Conservation (phyloP, 1,140 invertebrate genomes). For the Listronotus oregonensis region DNA sequence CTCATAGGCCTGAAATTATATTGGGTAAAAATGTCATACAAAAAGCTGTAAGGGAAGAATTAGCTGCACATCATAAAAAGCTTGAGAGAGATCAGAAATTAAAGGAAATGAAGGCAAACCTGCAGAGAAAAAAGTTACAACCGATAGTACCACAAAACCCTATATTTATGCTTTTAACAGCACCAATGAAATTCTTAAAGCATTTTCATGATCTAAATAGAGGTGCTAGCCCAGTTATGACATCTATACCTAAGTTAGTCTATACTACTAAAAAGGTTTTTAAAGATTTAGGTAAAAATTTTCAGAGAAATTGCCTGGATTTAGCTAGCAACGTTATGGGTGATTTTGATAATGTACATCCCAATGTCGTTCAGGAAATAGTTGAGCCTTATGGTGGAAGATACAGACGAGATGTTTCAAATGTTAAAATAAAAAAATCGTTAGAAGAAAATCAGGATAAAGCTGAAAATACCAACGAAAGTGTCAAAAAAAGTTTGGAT, state of each 20-base stretch:
- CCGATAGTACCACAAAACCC: constrained; percentile 29
- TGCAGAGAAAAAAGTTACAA: constrained; percentile 3
- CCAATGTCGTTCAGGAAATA: constrained; percentile 23
- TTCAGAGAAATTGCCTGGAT: constrained; percentile 38
- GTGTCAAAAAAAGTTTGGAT: not conserved
- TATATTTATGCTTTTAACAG: constrained; percentile 33
- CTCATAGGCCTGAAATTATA: constrained; percentile 9
- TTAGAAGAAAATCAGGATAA: not conserved
- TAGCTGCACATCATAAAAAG: constrained; percentile 25
- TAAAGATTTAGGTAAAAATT: constrained; percentile 40
- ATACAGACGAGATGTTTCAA: constrained; percentile 13
- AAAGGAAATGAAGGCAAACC: constrained; percentile 16
- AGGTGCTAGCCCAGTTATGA: constrained; percentile 30
- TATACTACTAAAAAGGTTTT: constrained; percentile 38
- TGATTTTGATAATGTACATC: constrained; percentile 36
- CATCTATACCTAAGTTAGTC: constrained; percentile 37
- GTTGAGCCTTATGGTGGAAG: constrained; percentile 1
- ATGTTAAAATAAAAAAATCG: not conserved
- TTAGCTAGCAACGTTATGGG: constrained; percentile 42
- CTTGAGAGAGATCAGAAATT: constrained; percentile 22
- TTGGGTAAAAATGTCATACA: constrained; percentile 28
- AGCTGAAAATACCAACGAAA: not conserved
- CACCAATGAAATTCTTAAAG: constrained; percentile 38
- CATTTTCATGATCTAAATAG: constrained; percentile 37
- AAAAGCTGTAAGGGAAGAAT: constrained; percentile 36